Conservation (phyloP, 1,140 invertebrate genomes). For the Atta texana region DNA sequence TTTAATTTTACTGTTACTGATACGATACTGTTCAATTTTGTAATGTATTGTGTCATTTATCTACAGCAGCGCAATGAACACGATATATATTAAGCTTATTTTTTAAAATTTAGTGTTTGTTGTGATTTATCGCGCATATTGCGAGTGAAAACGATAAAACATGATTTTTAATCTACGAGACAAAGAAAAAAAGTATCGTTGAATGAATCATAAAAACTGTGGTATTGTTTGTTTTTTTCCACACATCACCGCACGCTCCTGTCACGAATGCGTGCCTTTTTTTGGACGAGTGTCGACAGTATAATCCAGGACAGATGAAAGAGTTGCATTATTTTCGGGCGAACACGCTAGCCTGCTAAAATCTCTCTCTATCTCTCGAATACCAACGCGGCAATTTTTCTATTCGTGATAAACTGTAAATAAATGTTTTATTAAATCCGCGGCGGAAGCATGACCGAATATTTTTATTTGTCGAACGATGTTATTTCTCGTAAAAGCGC, state of each 20-base stretch:
- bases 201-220: slow-evolving; percentile 62
- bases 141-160: slow-evolving; percentile 46
- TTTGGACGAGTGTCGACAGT: slow-evolving; percentile 59
- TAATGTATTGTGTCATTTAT: not conserved
- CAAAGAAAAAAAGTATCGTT: slow-evolving; percentile 56
- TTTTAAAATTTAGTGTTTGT: slow-evolving; percentile 31
- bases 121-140: slow-evolving; percentile 29
- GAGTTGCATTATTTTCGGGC: slow-evolving; percentile 64
- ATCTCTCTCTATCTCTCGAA: slow-evolving; percentile 59
- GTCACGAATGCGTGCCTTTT: slow-evolving; percentile 62
- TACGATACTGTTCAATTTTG: not conserved
- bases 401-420: slow-evolving; percentile 63
- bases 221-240: slow-evolving; percentile 57
- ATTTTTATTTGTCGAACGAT: slow-evolving; percentile 61
- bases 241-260: slow-evolving; percentile 44
- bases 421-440: slow-evolving; percentile 64
- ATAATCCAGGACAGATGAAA: slow-evolving; percentile 62
- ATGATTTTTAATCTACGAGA: slow-evolving; percentile 57
- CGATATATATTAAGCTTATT: slow-evolving; percentile 48
- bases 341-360: slow-evolving; percentile 53
- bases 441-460: slow-evolving; percentile 41
- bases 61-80: not conserved
- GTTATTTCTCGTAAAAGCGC: slow-evolving; percentile 62
- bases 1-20: not conserved
- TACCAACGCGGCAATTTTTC: slow-evolving; percentile 56